These are phyloP conservation scores for Plestiodon gilberti DNA, from an alignment of 2,113 vertebrate species.

Conservation along the genomic window DNA sequence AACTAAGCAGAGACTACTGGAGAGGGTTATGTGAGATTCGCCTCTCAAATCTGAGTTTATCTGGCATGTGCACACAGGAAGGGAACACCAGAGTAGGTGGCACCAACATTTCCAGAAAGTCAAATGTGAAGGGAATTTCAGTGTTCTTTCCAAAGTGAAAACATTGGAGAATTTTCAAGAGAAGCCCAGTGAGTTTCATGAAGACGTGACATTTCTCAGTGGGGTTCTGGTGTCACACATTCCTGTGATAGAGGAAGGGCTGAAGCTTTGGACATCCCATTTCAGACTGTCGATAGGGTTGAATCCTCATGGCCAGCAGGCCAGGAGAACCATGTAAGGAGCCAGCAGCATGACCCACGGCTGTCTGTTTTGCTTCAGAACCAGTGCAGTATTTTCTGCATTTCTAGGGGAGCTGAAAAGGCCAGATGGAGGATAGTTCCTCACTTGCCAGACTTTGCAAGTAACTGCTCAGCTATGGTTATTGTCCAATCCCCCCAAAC, in stretches of 20 bases:
- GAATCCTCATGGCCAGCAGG: neutral
- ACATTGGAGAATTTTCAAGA: no score
- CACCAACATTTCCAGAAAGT: no score
- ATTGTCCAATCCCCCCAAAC: neutral
- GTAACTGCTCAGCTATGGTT: neutral
- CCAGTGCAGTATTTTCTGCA: neutral
- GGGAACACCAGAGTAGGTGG: neutral
- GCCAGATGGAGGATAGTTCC: neutral
- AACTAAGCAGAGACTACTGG: neutral
- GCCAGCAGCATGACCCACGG: neutral
- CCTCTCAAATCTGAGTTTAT: neutral
- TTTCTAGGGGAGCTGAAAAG: neutral
- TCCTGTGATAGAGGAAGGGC: neutral
- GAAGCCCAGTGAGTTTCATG: no score
- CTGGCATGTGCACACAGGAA: neutral
- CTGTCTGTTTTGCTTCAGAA: neutral
- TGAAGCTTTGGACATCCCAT: neutral
- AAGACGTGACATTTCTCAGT: no score
- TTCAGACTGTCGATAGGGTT: neutral
- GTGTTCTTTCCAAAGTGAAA: no score
- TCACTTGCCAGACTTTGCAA: neutral
- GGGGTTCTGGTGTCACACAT: no score
- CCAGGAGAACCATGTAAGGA: neutral
- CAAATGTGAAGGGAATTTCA: no score
- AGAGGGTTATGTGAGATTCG: neutral